Evolutionary conservation across 2,113 vertebrate species (phyloP), one percentile per base, ranked within the genome.

Genomic region (Phaetusa simplex): DNA sequence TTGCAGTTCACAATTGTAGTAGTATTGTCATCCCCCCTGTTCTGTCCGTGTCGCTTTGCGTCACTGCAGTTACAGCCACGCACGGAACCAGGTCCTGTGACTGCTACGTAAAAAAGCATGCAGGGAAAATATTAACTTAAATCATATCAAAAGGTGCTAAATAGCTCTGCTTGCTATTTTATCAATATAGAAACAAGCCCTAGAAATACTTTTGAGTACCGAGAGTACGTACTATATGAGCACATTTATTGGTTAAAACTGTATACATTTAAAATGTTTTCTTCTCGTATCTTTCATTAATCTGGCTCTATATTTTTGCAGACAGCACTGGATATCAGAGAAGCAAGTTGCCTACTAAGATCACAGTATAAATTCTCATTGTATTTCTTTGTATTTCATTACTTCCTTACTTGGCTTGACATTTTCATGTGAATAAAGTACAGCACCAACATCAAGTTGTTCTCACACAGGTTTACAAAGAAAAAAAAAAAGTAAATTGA

Each of bases 401-500:
- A 70, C 80, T 95, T 97, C 47, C 82, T 93, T 94, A 92, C 32
- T 19, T 96, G 59, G 61, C 53, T 95, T 97, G 96, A 97, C 81
- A 89, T 96, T 97, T 98, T 98, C 81, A 94, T 96, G 80, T 72
- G 74, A 96, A 90, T 97, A 93, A 96, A 97, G 96, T 92, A 92
- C 67, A 79, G 58, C 67, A 61, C 16, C 45, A 82, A 26, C 53
- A 90, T 88, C 56, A 64, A 93, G 58, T 94, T 94, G 84, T 93
- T 96, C 52, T 95, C 43, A 61, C 16, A 42, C 45, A 86, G 32
- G 45, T 93, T 96, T 97, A 93, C 72, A 91, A 95, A 94, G 40
- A 49, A 34, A 9, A 17, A 9, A 17, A 94, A 88, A 92, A 89
- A 92, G 45, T 62, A 8, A 87, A 90, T 96, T 50, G 73, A 91